Evolutionary conservation across 2,113 vertebrate genomes (phyloP).

Genomic region (Cebus imitator): DNA sequence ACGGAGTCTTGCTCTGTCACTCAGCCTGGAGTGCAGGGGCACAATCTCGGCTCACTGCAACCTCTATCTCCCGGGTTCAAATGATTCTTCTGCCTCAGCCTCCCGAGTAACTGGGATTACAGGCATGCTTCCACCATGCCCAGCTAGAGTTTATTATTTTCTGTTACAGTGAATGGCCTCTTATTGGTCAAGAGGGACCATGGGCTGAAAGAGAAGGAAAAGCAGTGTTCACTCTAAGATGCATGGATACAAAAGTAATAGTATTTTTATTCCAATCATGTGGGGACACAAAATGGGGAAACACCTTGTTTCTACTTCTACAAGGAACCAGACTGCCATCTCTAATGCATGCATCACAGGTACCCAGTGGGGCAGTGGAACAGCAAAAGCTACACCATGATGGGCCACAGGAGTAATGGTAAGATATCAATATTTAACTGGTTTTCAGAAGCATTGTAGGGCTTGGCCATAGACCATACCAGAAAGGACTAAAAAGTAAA

Average conservation of each 20-base stretch:
- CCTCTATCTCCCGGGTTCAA: too few species aligned
- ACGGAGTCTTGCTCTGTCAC: too few species aligned
- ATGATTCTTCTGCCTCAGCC: too few species aligned
- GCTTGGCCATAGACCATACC: not conserved
- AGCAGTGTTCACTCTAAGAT: not conserved
- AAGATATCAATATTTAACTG: not conserved
- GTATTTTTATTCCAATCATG: not conserved
- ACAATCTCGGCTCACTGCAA: too few species aligned
- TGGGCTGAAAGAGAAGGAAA: not conserved
- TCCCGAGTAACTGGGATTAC: too few species aligned
- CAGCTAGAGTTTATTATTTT: not conserved
- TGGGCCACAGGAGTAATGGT: not conserved
- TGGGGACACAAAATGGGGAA: not conserved
- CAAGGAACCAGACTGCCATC: not conserved
- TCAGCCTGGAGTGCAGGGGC: too few species aligned
- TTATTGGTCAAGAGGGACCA: not conserved
- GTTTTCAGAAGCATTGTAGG: not conserved
- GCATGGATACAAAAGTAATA: not conserved
- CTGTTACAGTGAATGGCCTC: not conserved
- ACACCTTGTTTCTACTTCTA: not conserved
- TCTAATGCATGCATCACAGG: not conserved
- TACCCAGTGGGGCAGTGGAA: not conserved
- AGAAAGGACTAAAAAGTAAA: not conserved
- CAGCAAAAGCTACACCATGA: fast-evolving
- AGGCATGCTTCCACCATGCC: too few species aligned